phyloP scores from a whole-genome alignment of 1,140 invertebrate genomes.

The Daktulosphaira vitifoliae region DNA sequence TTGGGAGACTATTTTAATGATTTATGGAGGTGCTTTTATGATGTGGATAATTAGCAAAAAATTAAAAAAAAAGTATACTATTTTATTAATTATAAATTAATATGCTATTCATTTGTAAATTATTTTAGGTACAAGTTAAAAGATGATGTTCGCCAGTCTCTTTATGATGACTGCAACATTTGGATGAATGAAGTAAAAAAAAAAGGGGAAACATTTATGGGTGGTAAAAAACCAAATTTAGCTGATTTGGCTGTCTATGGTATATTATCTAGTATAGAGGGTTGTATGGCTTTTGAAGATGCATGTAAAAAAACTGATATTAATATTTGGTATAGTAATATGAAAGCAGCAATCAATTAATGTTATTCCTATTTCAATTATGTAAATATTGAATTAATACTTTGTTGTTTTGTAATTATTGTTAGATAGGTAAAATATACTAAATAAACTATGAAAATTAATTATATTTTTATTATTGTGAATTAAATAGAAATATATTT shows the following conservation, averaged over 20 bases:
- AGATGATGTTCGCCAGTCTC: constrained; percentile 76
- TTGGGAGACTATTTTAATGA: constrained; percentile 76
- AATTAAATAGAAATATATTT: no score
- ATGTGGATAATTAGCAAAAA: constrained; percentile 91
- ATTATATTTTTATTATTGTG: no score
- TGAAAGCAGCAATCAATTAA: constrained; percentile 47
- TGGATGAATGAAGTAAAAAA: constrained; percentile 67
- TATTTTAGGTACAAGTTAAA: constrained; percentile 65
- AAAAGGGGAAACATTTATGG: constrained; percentile 64
- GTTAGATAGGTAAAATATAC: no score
- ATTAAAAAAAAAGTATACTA: constrained; percentile 67
- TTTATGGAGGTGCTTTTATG: constrained; percentile 85
- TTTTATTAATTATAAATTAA: not conserved
- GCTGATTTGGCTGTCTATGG: constrained; percentile 92
- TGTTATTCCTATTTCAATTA: constrained; percentile 36
- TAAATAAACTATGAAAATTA: no score
- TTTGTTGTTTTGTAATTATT: no score
- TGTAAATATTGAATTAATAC: no score
- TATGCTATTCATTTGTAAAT: not conserved
- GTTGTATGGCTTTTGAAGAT: constrained; percentile 85
- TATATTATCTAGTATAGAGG: constrained; percentile 88
- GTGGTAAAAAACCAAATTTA: constrained; percentile 78
- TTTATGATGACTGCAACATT: constrained; percentile 79
- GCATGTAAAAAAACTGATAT: constrained; percentile 64
- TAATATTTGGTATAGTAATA: constrained; percentile 48